Evolutionary conservation across 1,140 invertebrate species (phyloP), one percentile per base, ranked within the genome.

Genomic region (Aphis craccivora): DNA sequence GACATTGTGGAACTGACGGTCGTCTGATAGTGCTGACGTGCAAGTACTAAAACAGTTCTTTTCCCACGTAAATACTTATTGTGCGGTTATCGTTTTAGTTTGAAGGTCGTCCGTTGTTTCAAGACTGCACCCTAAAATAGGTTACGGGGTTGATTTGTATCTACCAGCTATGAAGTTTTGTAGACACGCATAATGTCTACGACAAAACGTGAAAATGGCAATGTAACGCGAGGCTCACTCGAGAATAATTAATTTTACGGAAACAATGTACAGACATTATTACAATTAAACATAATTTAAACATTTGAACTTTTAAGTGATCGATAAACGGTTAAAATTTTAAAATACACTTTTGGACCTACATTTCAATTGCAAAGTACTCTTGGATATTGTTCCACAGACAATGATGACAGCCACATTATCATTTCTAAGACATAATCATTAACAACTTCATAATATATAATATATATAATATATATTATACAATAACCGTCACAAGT

Each of bases 101-200:
- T 51, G 76, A 93, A 93, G 91, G 91, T 93, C 91, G 91, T 51
- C 91, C 67, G 60, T 91, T 91, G 91, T 93, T 93, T 86, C 48
- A 43, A 55, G 18, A 86, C 76, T 86, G 81, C 81, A 55, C 91
- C 91, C 81, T 67, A 18, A 93, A 93, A 84, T 93, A 37, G 91
- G 91, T 83, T 37, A 83, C 45, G 23, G 91, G 91, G 91, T 51
- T 48, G 76, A 84, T 84, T 93, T 55, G 35, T 93, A 93, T 93
- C 91, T 22, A 45, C 90, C 6, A 35, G n/a, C 67, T 25, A 40
- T 25, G 37, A 43, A 48, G 81, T 53, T 84, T 37, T 40, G 81
- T 86, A 93, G 81, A 93, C 91, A 86, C 91, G 81, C 91, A 84
- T 51, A 45, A 93, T 23, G 81, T 76, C 48, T 84, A 53, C 48